Base-by-base conservation (phyloP, 1,140 invertebrate genomes). In the Lethrus apterus region DNA sequence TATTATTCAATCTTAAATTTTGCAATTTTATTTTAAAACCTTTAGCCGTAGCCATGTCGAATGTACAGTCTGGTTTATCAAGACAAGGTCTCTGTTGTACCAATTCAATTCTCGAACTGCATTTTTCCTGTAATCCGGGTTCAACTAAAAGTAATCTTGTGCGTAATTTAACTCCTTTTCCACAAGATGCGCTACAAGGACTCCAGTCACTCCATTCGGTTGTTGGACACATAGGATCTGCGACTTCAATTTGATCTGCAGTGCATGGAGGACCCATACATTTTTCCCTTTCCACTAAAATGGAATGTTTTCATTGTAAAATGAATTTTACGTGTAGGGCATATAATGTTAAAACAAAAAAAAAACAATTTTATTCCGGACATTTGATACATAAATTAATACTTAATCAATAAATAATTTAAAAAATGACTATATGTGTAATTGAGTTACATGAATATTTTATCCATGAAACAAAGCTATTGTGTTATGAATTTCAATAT, bases 201-300 rank as follows among this genome's bases (percentile, higher is more conserved):
- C 78, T 80, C 82, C 83, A 87, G 42, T 83, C 75, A 36, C 78
- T 78, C 81, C 81, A 84, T 1, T 75, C 71, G 0, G 81, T 81
- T 11, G 84, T 78, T 29, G 78, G 70, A 56, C 83, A 86, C 44
- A 68, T 62, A 0, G 79, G 73, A 67, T 80, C 77, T 1, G 67
- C 56, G 0, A 71, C 40, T 50, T 81, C 76, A n/a, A 67, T 57
- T 51, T 75, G 66, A 40, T 70, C 64, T 31, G 68, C 63, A 0
- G 57, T 59, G 60, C 84, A 87, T 1, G 74, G 67, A 0, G 79
- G 76, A 33, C 72, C 47, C 77, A 82, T 80, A 57, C 86, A 93
- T 59, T 86, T 83, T 50, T 81, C 75, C 57, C 80, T 87, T 58
- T 91, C 81, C 21, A 80, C 77, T 67, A 52, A 35, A 46, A 45